Evolutionary conservation across 2,888 invertebrate species (phyloP), one percentile per base, ranked within the genome.

Genomic region (Lasioglossum vierecki): DNA sequence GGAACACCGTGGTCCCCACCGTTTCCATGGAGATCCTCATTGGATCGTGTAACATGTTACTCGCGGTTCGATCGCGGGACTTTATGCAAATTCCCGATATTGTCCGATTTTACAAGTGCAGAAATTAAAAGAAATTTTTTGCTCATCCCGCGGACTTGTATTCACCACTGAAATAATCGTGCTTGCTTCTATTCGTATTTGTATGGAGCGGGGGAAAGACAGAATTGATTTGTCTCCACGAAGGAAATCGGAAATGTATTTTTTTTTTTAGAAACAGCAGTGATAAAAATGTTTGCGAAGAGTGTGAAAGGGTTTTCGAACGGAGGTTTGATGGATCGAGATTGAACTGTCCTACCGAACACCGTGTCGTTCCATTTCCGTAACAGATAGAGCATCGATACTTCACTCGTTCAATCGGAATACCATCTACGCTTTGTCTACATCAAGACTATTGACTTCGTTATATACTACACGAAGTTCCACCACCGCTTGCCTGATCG

Each of bases 371-470:
- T 35, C 46, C 66, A n/a, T 35, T 76, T 66, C 35, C 18, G 60
- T 60, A 60, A 57, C 74, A 53, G 60, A 60, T 60, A 60, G 60
- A 60, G 60, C 60, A 60, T 60, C 60, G 26, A 60, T 60, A 26
- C 60, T 60, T 60, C 60, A 60, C 26, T 26, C 13, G 60, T 60
- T 60, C 60, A 60, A 60, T 60, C 60, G 53, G 53, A 60, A 26
- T 60, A 60, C 60, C 60, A 60, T 66, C 66, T 35, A 35, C 35
- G 30, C 30, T 66, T 66, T 66, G 66, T 35, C 30, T 66, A 66
- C 66, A 35, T 66, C 66, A 35, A 35, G 66, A 66, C 66, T 66
- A 66, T 66, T 66, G 66, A 66, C 66, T 66, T 35, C 30, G 66
- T 66, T 66, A 35, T 66, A 35, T 66, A 66, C 66, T 35, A 35